Evolutionary conservation across 2,113 vertebrate genomes (phyloP), one percentile per base, ranked within the genome.

Genomic region (Hymenochirus boettgeri): DNA sequence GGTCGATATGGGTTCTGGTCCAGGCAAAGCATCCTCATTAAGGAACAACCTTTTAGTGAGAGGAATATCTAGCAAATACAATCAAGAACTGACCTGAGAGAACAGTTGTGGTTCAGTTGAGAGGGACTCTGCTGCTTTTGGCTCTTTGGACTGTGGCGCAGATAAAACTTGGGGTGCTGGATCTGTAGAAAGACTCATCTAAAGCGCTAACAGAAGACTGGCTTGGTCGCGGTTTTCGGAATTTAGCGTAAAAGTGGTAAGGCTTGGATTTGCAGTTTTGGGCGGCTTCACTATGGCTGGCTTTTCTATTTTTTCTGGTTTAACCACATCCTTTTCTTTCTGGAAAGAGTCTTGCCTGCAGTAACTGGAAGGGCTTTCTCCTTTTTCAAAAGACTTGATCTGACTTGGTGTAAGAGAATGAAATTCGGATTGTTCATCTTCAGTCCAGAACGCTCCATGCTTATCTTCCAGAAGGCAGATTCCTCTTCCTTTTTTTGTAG

Each of bases 361-460:
- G 73, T 93, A 93, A 5, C 86, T 84, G 1, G 93, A 88, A 7
- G 87, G 75, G 74, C 97, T 99, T 77, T 98, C 96, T 54, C 93
- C 96, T 73, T 97, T 99, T 79, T 99, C 95, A 67, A 99, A 82
- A 31, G 93, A 98, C 73, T 99, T 99, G 78, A 99, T 97, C 82
- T 99, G 96, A 74, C 96, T 99, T 10, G 96, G 96, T 0, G 93
- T 99, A 56, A 99, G 78, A 0, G 93, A 97, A 72, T 90, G 91
- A 80, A 97, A 97, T 46, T 93, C 90, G 0, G 89, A 86, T 62
- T 92, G 86, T 9, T 91, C 87, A 2, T 92, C 92, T 71, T 97
- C 94, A 51, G 91, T 85, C 47, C 91, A 0, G 96, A 97, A 60
- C 95, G 85, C 77, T 98, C 95, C 0, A 92, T 90, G 0, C 89